Percentiles rank a stretch among this genome's conserved stretches.
phyloP scores from a whole-genome alignment of 2,113 vertebrate genomes.

The Oryzias melastigma region DNA sequence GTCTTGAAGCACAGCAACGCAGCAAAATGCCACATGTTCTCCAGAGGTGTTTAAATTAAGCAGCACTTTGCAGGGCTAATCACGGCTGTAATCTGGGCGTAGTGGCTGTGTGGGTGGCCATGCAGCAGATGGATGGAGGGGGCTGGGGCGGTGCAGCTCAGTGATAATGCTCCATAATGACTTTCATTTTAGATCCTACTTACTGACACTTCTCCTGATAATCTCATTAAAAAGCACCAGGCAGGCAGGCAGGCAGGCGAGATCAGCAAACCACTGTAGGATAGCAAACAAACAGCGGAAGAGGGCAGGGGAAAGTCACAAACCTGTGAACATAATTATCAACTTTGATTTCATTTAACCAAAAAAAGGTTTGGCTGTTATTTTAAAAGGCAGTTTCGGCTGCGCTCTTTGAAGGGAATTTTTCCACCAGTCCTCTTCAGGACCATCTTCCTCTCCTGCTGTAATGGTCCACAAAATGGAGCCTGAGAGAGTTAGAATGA shows the following conservation, averaged over 20 bases:
- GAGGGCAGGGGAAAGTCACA: slow-evolving; percentile 20
- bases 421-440: slow-evolving; percentile 35
- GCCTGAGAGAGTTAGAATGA: slow-evolving; percentile 58
- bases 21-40: slow-evolving; percentile 72
- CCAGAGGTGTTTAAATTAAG: slow-evolving; percentile 79
- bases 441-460: slow-evolving; percentile 54
- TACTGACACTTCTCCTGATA: slow-evolving; percentile 83
- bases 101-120: slow-evolving; percentile 78
- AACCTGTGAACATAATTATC: slow-evolving; percentile 9
- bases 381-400: slow-evolving; percentile 2
- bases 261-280: slow-evolving; percentile 44
- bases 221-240: slow-evolving; percentile 82
- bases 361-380: slow-evolving; percentile 16
- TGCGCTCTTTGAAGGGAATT: slow-evolving; percentile 33
- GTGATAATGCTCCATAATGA: slow-evolving; percentile 84
- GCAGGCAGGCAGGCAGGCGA: slow-evolving; percentile 47
- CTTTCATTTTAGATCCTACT: slow-evolving; percentile 86
- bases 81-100: slow-evolving; percentile 77
- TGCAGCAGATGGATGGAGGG: slow-evolving; percentile 77
- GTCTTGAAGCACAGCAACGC: slow-evolving; percentile 47
- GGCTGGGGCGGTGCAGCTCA: slow-evolving; percentile 56
- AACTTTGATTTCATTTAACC: slow-evolving; percentile 19
- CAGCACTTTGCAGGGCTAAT: slow-evolving; percentile 77
- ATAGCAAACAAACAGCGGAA: slow-evolving; percentile 32
- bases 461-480: slow-evolving; percentile 66